A percentile compares a stretch with the other conserved stretches of the same genome.
phyloP scores from a whole-genome alignment of 1,140 invertebrate genomes.

The Cyclargus thomasi region DNA sequence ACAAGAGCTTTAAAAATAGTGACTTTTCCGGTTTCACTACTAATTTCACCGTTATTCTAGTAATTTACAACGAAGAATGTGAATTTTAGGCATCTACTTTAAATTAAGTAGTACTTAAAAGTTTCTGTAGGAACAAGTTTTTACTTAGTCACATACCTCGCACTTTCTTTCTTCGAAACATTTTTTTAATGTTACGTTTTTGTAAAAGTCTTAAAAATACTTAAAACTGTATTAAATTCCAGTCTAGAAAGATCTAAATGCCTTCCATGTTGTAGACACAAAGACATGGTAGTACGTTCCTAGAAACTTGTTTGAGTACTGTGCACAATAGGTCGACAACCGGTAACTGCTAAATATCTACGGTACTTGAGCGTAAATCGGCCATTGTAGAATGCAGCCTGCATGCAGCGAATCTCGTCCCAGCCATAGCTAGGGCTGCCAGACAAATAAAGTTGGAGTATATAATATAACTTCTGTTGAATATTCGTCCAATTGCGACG shows the following conservation, averaged over 20 bases:
- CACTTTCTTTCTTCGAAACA: neutral
- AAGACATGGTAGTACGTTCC: slow-evolving; percentile 35
- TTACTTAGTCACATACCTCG: no score
- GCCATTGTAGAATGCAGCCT: slow-evolving; percentile 14
- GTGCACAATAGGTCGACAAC: slow-evolving; percentile 31
- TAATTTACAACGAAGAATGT: no score
- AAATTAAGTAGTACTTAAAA: no score
- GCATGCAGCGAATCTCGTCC: neutral
- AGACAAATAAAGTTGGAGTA: no score
- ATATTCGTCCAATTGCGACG: neutral
- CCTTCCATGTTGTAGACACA: slow-evolving; percentile 1
- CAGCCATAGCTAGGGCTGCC: neutral
- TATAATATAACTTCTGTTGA: no score
- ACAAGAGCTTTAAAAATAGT: neutral
- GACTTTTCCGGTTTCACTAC: no score
- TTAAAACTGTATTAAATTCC: neutral
- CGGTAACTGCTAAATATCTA: slow-evolving; percentile 30
- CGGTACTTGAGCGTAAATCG: slow-evolving; percentile 26
- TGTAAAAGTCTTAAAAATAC: neutral
- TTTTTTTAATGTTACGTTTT: neutral
- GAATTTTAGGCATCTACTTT: no score
- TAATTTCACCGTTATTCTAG: no score
- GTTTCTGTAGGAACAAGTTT: no score
- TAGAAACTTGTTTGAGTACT: slow-evolving; percentile 46
- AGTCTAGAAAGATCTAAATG: neutral